These are phyloP conservation scores for Vanessa tameamea DNA, from an alignment of 1,140 invertebrate genomes.

Conservation along the genomic window DNA sequence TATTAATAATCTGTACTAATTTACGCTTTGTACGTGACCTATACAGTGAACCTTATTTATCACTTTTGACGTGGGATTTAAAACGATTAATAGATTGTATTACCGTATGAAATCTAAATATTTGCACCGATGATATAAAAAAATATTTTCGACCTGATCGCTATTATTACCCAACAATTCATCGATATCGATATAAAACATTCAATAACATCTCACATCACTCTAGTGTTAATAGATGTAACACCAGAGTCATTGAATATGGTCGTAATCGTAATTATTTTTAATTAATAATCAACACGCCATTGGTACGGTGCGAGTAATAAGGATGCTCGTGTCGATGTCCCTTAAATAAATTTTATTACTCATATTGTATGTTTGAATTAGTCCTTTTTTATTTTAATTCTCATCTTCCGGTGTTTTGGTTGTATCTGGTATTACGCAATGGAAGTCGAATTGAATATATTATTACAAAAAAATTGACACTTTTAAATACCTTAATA, in stretches of 20 bases:
- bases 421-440: not conserved
- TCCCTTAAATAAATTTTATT: slow-evolving; percentile 64
- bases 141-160: too few species aligned
- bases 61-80: too few species aligned
- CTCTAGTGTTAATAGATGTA: slow-evolving; percentile 75
- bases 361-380: slow-evolving; percentile 47
- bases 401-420: slow-evolving; percentile 40
- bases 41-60: too few species aligned
- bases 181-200: slow-evolving; percentile 38
- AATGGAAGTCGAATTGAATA: not conserved
- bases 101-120: too few species aligned
- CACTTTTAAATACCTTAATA: too few species aligned
- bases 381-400: slow-evolving; percentile 37
- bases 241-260: slow-evolving; percentile 80
- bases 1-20: too few species aligned
- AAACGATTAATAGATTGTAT: too few species aligned
- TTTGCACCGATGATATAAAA: too few species aligned
- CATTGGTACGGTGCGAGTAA: slow-evolving; percentile 69
- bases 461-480: not conserved
- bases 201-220: slow-evolving; percentile 42
- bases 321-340: slow-evolving; percentile 77
- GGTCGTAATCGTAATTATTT: slow-evolving; percentile 80
- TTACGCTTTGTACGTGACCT: too few species aligned
- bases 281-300: slow-evolving; percentile 81
- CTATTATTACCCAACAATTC: not conserved